A percentile compares a stretch with the other conserved stretches of the same genome.
Conservation (phyloP, 1,140 invertebrate genomes). For the Oedothorax gibbosus region DNA sequence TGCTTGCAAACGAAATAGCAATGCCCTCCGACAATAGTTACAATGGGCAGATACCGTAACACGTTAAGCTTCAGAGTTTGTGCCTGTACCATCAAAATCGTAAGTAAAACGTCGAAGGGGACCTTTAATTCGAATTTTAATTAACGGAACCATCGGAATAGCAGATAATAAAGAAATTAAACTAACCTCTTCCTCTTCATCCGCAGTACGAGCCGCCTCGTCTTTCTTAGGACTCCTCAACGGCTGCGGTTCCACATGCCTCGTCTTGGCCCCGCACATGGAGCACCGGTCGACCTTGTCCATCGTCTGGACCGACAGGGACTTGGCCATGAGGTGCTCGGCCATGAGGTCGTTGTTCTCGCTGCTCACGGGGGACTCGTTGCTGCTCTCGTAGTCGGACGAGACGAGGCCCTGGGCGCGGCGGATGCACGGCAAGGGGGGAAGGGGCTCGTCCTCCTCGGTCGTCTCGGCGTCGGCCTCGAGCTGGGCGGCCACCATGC, state of each 20-base stretch:
- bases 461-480: constrained; percentile 45
- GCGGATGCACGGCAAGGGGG: constrained; percentile 51
- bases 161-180: not conserved
- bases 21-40: too few species aligned
- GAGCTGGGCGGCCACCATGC: constrained; percentile 21
- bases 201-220: constrained; percentile 22
- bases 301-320: constrained; percentile 27
- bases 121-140: too few species aligned
- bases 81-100: too few species aligned
- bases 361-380: constrained; percentile 70
- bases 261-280: constrained; percentile 39
- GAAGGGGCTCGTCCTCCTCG: constrained; percentile 34
- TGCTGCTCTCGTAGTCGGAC: constrained; percentile 70
- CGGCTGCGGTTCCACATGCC: constrained; percentile 18
- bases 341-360: constrained; percentile 59
- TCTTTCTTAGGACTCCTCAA: constrained; percentile 22
- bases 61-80: too few species aligned
- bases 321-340: constrained; percentile 38
- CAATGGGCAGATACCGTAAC: too few species aligned
- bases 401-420: constrained; percentile 66
- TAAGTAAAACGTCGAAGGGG: too few species aligned
- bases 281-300: constrained; percentile 16
- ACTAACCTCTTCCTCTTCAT: constrained; percentile 31
- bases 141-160: too few species aligned
- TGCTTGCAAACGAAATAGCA: too few species aligned